Evolutionary conservation across 2,888 invertebrate species (phyloP), one percentile per base, ranked within the genome.

Genomic region (Drosophila flavopinicola): DNA sequence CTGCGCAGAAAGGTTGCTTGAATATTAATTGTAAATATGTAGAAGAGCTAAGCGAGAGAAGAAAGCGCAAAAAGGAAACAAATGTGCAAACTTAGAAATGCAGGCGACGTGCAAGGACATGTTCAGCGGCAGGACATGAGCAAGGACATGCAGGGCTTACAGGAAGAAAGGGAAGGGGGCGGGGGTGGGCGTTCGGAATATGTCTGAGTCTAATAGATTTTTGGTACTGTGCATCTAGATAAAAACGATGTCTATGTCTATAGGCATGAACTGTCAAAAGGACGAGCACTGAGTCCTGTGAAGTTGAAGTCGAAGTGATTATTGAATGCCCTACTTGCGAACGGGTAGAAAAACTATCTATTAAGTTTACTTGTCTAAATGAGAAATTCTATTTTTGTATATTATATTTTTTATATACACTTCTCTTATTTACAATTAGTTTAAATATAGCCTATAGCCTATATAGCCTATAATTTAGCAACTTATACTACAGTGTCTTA

Each of bases 81-180:
- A 86, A 87, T 84, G 79, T 79, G 87, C 85, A 85, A 78, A 85
- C 87, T 86, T 86, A 84, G 64, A 80, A 85, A 85, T 84, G 84
- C 84, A 87, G 61, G 87, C 85, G 85, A 73, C 84, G 84, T 87
- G 87, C 87, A 87, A 67, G 71, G 53, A 69, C 57, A 69, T 49
- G 44, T 7, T 11, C 13, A 15, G 10, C 11, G 6, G 11, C 4
- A 39, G 24, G 24, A 24, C 7, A 24, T 11, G 24, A 6, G 23
- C 4, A 15, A 9, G 27, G 27, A 41, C 49, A 38, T 56, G 51
- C 56, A 73, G 30, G 47, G 35, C 24, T 7, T 23, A 20, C 20
- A 20, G 20, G 2, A 2, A 20, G 2, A 20, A n/a, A n/a, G n/a
- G 11, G 38, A 9, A 3, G 23, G 30, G 20, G 10, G 39, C 7